These are phyloP conservation scores for Lamprologus sp. DNA, from an alignment of 2,113 vertebrate genomes.

Conservation along the genomic window DNA sequence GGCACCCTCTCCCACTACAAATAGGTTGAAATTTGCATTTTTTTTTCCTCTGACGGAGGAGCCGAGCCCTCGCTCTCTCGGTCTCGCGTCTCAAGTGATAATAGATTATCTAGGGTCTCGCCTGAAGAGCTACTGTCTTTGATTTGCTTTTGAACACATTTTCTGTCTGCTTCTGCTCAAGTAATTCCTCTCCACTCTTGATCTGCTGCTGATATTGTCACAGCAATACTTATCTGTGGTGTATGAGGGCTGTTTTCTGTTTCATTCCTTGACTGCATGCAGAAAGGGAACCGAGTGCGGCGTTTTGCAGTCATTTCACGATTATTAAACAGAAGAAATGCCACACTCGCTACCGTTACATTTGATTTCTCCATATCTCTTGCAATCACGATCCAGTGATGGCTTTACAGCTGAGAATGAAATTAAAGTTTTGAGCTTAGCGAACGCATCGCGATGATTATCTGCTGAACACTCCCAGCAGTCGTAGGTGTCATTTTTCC, in stretches of 20 bases:
- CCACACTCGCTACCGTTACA: neutral
- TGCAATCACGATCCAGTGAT: neutral
- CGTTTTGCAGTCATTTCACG: slow-evolving; percentile 1
- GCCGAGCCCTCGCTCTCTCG: neutral
- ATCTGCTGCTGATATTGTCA: slow-evolving; percentile 27
- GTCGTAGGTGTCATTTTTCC: neutral
- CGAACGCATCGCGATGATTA: neutral
- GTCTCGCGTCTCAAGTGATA: slow-evolving; percentile 17
- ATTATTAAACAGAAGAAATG: neutral
- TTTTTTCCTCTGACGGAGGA: neutral
- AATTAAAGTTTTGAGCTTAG: slow-evolving; percentile 4
- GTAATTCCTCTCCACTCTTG: slow-evolving; percentile 11
- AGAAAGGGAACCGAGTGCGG: neutral
- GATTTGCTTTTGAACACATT: slow-evolving; percentile 38
- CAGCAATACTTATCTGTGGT: slow-evolving; percentile 8
- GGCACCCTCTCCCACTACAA: slow-evolving; percentile 12
- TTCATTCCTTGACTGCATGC: neutral
- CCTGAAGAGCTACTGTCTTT: slow-evolving; percentile 18
- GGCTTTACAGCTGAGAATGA: neutral
- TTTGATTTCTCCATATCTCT: slow-evolving; percentile 16
- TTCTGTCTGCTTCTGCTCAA: neutral
- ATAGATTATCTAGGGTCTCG: slow-evolving; percentile 36
- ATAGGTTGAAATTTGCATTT: slow-evolving; percentile 40
- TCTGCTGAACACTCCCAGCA: neutral
- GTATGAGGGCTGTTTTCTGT: neutral